Conservation (phyloP, 2,888 invertebrate species). For the Reticulitermes lucifugus region DNA sequence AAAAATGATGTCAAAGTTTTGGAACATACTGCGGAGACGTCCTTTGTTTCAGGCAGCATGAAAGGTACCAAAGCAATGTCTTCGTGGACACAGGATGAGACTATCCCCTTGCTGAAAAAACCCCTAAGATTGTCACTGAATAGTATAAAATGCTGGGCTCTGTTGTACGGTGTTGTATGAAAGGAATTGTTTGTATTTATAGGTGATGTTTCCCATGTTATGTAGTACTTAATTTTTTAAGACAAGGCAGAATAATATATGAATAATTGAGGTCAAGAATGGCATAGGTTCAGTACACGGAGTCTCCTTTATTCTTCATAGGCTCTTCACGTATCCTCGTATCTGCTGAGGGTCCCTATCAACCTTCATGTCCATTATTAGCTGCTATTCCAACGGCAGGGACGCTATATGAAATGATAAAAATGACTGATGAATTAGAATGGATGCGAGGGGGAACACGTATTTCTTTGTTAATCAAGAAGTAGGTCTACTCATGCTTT, state of each 20-base stretch:
- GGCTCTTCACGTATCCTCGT: neutral
- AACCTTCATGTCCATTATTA: too few relatives aligned
- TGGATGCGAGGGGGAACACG: too few relatives aligned
- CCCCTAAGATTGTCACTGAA: neutral
- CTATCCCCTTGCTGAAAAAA: neutral
- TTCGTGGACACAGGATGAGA: neutral
- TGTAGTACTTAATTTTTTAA: constrained; percentile 22
- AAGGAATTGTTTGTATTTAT: neutral
- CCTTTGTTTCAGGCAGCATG: neutral
- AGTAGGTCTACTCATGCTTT: too few relatives aligned
- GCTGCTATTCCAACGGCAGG: too few relatives aligned
- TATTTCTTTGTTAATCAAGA: too few relatives aligned
- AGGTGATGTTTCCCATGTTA: constrained; percentile 23
- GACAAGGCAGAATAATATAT: neutral
- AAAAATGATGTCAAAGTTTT: neutral
- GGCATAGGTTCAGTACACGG: neutral
- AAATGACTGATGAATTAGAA: too few relatives aligned
- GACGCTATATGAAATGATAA: too few relatives aligned
- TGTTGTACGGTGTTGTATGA: neutral
- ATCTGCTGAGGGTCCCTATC: too few relatives aligned
- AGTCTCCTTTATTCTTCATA: neutral
- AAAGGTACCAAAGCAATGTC: neutral
- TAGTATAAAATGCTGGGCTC: neutral
- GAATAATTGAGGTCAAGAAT: constrained; percentile 5
- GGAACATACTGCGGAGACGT: neutral